Conservation (phyloP, 2,797 vertebrate genomes). For the Premnoplex brunnescens region DNA sequence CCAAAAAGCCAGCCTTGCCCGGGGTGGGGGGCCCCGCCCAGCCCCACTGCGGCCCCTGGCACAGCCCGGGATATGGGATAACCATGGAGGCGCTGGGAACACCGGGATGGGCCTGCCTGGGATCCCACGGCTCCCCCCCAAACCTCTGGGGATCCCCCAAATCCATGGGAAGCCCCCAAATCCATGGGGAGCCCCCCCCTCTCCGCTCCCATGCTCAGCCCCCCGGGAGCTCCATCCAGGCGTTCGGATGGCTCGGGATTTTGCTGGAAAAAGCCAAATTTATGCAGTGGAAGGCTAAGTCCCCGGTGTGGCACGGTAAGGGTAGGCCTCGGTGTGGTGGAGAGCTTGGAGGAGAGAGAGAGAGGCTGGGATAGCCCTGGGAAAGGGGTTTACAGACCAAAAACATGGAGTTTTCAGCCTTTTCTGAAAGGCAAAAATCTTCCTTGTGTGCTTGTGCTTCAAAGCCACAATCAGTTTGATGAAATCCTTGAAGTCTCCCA, state of each 20-base stretch:
- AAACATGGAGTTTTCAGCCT: background rate
- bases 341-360: background rate
- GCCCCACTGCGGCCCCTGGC: background rate
- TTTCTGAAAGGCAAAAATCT: background rate
- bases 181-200: background rate
- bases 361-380: background rate
- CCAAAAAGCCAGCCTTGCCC: background rate
- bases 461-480: background rate
- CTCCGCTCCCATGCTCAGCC: background rate
- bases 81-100: background rate
- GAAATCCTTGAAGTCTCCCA: constrained; percentile 11
- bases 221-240: background rate
- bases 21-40: background rate
- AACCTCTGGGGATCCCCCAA: background rate
- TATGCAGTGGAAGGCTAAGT: background rate
- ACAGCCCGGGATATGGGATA: background rate
- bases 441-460: background rate
- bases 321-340: background rate
- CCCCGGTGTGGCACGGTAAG: background rate
- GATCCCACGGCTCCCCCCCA: background rate
- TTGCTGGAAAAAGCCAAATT: constrained; percentile 10
- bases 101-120: background rate
- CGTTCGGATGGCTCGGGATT: background rate
- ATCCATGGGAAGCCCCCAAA: too few species aligned
- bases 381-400: background rate